phyloP scores from a whole-genome alignment of 2,113 vertebrate genomes.

The Dipodomys stephensi region DNA sequence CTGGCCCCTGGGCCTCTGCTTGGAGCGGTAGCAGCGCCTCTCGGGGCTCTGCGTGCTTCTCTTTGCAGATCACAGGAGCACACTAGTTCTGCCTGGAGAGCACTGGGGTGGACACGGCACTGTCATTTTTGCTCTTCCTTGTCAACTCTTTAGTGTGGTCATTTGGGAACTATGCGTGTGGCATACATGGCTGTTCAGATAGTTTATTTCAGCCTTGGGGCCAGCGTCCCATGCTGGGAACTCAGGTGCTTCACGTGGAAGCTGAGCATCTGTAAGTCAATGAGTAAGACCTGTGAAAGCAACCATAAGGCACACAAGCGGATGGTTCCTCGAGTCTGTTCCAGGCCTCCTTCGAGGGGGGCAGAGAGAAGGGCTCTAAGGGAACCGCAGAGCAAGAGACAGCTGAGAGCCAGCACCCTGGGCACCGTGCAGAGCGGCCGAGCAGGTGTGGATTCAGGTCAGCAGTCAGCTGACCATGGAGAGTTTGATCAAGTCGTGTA shows the following conservation, averaged over 20 bases:
- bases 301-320: not conserved
- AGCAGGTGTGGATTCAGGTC: not conserved
- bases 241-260: not conserved
- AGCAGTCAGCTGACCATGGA: not conserved
- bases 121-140: accelerated
- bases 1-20: no score
- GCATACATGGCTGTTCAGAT: constrained; percentile 37
- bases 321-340: not conserved
- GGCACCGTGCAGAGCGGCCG: no score
- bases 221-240: not conserved
- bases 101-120: accelerated
- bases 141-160: not conserved
- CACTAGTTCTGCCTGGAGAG: not conserved
- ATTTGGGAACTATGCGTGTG: not conserved
- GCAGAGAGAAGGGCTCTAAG: not conserved
- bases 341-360: not conserved
- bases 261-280: not conserved
- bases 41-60: no score
- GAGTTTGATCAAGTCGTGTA: not conserved
- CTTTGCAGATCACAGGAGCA: no score
- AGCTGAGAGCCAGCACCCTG: no score
- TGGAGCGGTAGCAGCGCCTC: no score
- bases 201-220: constrained; percentile 20
- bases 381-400: not conserved
- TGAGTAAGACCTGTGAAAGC: not conserved